Base-by-base conservation (phyloP, 2,797 vertebrate species). In the Sardinella longiceps region DNA sequence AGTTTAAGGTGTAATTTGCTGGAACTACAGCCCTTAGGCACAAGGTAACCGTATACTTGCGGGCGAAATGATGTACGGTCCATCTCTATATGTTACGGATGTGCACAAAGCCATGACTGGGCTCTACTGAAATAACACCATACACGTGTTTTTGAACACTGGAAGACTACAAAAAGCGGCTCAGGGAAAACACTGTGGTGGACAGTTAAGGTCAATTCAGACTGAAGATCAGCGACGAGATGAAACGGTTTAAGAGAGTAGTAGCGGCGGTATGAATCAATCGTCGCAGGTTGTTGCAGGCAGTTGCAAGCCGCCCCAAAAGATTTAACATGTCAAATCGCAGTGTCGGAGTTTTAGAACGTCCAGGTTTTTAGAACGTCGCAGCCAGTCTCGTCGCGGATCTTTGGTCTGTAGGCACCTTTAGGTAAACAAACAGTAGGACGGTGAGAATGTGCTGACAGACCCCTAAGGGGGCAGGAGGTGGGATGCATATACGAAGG, bases 361-460 rank as follows among this genome's bases (percentile, higher is more conserved):
- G n/a, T n/a, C n/a, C n/a, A n/a, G n/a, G n/a, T n/a, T n/a, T n/a
- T n/a, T n/a, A n/a, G n/a, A n/a, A n/a, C n/a, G n/a, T n/a, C n/a
- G n/a, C n/a, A n/a, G n/a, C n/a, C n/a, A n/a, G n/a, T n/a, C n/a
- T n/a, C n/a, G n/a, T n/a, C n/a, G n/a, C n/a, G n/a, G n/a, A n/a
- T n/a, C n/a, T n/a, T n/a, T n/a, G n/a, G n/a, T n/a, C n/a, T n/a
- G n/a, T n/a, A n/a, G n/a, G n/a, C n/a, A n/a, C n/a, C n/a, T n/a
- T n/a, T 74, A 83, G 33, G 51, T 63, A 56, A 82, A 80, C 82
- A 81, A 45, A 70, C 43, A 83, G 37, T 30, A 43, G 33, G 45
- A 23, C 43, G 23, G 50, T 63, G 80, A 82, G 43, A 82, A 74
- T 81, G 80, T 82, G 51, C 20, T 50, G 25, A 33, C 25, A 81